Conservation (phyloP, 2,888 invertebrate genomes). For the Pegoplata infirma region DNA sequence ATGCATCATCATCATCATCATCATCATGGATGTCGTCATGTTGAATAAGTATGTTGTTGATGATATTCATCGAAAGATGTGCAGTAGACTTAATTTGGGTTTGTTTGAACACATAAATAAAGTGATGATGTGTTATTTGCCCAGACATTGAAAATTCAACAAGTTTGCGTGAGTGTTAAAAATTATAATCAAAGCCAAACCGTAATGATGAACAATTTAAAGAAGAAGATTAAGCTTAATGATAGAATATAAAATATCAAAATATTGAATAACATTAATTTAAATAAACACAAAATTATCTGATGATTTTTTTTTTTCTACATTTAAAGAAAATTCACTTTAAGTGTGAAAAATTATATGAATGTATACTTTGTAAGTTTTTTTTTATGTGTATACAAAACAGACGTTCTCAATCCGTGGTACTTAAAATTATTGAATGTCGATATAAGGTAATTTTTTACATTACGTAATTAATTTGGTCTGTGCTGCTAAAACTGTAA, state of each 20-base stretch:
- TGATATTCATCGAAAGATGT: constrained; percentile 38
- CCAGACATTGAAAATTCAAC: constrained; percentile 34
- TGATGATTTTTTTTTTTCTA: too few relatives aligned
- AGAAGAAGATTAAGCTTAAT: not conserved
- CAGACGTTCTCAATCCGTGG: too few relatives aligned
- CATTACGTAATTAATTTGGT: too few relatives aligned
- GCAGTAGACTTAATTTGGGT: constrained; percentile 37
- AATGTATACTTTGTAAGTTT: too few relatives aligned
- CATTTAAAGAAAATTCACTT: too few relatives aligned
- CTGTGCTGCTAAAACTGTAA: too few relatives aligned
- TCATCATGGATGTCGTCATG: not conserved
- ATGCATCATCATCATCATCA: not conserved
- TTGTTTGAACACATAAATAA: not conserved
- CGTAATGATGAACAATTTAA: not conserved
- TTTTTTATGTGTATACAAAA: too few relatives aligned
- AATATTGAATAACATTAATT: constrained; percentile 24
- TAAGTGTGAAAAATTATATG: too few relatives aligned
- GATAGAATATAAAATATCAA: constrained; percentile 10
- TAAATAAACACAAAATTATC: constrained; percentile 18
- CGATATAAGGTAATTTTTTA: too few relatives aligned
- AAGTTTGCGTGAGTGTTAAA: constrained; percentile 4
- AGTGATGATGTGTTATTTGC: constrained; percentile 34
- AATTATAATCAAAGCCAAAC: constrained; percentile 3
- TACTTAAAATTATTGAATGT: too few relatives aligned
- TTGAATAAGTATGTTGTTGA: constrained; percentile 2